These are phyloP conservation scores for Myotis myotis DNA, from an alignment of 2,797 vertebrate genomes.

Conservation along the genomic window DNA sequence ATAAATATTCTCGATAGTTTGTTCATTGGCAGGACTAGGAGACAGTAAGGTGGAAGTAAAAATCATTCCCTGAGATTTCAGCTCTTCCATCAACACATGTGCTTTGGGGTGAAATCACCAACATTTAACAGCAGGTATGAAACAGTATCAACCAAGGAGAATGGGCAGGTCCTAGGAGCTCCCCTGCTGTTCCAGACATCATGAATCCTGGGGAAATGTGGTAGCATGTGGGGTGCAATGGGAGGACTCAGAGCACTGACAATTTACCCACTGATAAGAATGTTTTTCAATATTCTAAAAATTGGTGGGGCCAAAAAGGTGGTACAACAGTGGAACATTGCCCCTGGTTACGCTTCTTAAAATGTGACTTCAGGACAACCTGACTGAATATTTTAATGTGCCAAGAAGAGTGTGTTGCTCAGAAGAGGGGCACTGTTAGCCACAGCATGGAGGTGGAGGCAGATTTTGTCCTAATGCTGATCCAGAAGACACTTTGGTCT, in stretches of 20 bases:
- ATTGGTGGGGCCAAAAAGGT: not conserved
- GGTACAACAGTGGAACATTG: not conserved
- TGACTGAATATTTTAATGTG: not conserved
- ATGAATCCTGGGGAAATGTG: not conserved
- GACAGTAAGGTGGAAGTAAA: not conserved
- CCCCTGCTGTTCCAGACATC: not conserved
- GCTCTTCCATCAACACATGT: not conserved
- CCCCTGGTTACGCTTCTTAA: not conserved
- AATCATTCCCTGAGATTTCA: not conserved
- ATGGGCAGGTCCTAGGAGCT: not conserved
- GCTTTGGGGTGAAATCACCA: not conserved
- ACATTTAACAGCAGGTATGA: not conserved
- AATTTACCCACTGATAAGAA: not conserved
- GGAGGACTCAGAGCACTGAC: not conserved
- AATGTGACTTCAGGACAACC: not conserved
- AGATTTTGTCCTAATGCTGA: not conserved
- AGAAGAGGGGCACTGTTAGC: not conserved
- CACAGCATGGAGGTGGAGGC: not conserved
- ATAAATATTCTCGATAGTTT: not conserved
- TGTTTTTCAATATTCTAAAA: not conserved
- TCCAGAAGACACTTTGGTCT: not conserved
- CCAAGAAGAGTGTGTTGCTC: not conserved
- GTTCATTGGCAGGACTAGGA: not conserved
- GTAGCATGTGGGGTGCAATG: not conserved
- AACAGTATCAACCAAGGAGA: not conserved